Evolutionary conservation across 2,888 invertebrate species (phyloP), one percentile per base, ranked within the genome.

Genomic region (Odontocolon sp.): DNA sequence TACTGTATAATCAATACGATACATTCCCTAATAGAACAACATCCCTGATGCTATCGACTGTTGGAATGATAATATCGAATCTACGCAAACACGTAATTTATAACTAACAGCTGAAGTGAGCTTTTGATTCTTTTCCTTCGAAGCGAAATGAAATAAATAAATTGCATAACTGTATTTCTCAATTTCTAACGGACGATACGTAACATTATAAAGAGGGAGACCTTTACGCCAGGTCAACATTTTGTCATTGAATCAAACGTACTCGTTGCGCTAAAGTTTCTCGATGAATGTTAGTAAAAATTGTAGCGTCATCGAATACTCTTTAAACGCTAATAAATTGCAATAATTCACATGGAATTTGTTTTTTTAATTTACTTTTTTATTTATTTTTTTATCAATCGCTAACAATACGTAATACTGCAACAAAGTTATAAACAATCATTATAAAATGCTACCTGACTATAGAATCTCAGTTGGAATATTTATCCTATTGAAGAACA

Each of bases 381-480:
- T n/a, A n/a, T n/a, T n/a, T n/a, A 77, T 77, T 57, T 73, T 80
- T 61, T 68, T 47, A 38, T 71, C 45, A 66, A 63, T 57, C 21
- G 26, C 67, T 74, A 75, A 70, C 61, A 47, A 72, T 80, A 71
- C 52, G 64, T 80, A 80, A 80, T 81, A 81, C 81, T 81, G 80
- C 76, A 79, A 81, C 79, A 76, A 66, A 81, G 61, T 79, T 74
- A 63, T 81, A 76, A 81, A 80, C 72, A 72, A 81, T 78, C 71
- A 79, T 79, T 79, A 80, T 72, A 80, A 81, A 81, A 81, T 66
- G 71, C 80, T 79, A 80, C 57, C 52, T 66, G 69, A 68, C 69
- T 78, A 71, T 70, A 40, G 64, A 64, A 73, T 77, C 61, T 79
- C 77, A 40, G 42, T 79, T 68, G 54, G 61, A 70, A 66, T 79